These are phyloP conservation scores for Rhinoptilus africanus DNA, from an alignment of 2,113 vertebrate species.

Conservation along the genomic window DNA sequence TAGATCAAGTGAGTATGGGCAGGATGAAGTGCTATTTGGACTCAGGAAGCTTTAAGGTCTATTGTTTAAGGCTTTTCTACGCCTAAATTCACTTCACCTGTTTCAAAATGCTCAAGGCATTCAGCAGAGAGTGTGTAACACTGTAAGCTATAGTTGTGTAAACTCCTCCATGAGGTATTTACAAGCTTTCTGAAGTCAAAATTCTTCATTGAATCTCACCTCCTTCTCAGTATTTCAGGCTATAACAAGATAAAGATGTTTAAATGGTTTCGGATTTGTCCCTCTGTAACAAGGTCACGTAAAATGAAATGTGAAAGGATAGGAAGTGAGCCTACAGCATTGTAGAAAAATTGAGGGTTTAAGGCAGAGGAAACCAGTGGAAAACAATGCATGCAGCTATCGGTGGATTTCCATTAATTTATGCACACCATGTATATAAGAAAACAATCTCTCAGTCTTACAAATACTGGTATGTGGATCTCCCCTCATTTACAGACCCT, in stretches of 20 bases:
- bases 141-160: not conserved
- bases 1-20: not conserved
- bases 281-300: rapidly evolving
- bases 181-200: not conserved
- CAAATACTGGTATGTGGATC: not conserved
- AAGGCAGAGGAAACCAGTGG: not conserved
- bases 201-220: not conserved
- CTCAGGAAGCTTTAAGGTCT: not conserved
- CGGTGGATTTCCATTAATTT: not conserved
- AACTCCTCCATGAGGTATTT: not conserved
- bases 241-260: not conserved
- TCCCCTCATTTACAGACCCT: not conserved
- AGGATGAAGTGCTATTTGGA: not conserved
- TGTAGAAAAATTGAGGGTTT: rapidly evolving
- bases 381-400: not conserved
- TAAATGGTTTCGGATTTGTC: not conserved
- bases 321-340: not conserved
- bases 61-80: not conserved
- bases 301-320: not conserved
- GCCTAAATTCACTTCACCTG: not conserved
- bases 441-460: not conserved
- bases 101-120: not conserved
- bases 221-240: not conserved
- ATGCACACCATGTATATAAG: not conserved
- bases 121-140: not conserved